Evolutionary conservation across 1,140 invertebrate genomes (phyloP).

Genomic region (Steinernema khuongi): DNA sequence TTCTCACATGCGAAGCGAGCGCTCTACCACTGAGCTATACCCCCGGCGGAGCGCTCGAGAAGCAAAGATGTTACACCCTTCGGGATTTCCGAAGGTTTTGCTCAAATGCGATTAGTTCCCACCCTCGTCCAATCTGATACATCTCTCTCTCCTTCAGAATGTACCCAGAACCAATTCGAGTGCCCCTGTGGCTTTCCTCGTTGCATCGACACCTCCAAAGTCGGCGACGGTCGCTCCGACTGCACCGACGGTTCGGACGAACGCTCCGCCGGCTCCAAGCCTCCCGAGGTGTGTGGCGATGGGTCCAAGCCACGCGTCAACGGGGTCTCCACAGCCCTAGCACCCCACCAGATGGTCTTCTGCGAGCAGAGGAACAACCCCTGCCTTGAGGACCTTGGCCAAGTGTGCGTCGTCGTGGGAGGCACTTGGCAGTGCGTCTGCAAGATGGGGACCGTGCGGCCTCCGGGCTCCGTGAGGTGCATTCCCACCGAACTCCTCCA

Average conservation of each 20-base stretch:
- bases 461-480: slow-evolving; percentile 25
- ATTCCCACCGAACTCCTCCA: slow-evolving; percentile 30
- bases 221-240: slow-evolving; percentile 45
- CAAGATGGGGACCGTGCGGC: slow-evolving; percentile 38
- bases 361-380: slow-evolving; percentile 26
- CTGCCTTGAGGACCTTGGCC: slow-evolving; percentile 40
- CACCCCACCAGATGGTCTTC: slow-evolving; percentile 18
- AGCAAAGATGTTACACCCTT: too few species aligned
- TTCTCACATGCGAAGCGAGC: neutral
- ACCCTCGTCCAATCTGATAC: neutral
- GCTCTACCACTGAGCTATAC: neutral
- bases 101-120: slow-evolving; percentile 6
- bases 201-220: slow-evolving; percentile 37
- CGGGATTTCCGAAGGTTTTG: too few species aligned
- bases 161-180: slow-evolving; percentile 45
- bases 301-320: slow-evolving; percentile 31
- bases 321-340: neutral
- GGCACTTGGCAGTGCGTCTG: slow-evolving; percentile 41
- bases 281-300: slow-evolving; percentile 29
- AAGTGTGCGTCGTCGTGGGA: slow-evolving; percentile 52
- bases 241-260: slow-evolving; percentile 55
- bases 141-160: slow-evolving; percentile 29
- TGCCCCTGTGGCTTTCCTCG: slow-evolving; percentile 49
- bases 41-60: too few species aligned
- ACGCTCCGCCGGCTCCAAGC: slow-evolving; percentile 17